Conservation (phyloP, 1,140 invertebrate genomes). For the Eriocheir sinensis region DNA sequence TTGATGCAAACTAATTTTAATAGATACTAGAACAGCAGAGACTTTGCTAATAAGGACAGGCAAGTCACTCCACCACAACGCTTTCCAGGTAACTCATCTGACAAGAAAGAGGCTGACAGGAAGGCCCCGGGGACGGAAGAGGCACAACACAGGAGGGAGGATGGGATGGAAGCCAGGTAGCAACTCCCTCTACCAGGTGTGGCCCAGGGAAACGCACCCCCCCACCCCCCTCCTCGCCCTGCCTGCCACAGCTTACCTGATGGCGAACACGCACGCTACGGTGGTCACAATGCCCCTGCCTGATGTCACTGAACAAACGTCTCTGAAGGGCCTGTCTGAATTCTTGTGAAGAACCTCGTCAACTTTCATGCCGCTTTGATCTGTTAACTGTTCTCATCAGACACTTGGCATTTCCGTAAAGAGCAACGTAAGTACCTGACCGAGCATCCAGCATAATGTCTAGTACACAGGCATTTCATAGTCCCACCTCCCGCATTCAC, state of each 20-base stretch:
- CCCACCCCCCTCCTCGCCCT: neutral
- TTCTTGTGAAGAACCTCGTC: neutral
- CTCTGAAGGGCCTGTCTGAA: neutral
- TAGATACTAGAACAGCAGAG: neutral
- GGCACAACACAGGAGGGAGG: neutral
- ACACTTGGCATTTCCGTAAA: neutral
- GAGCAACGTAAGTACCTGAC: neutral
- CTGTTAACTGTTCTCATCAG: neutral
- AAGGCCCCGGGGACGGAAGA: neutral
- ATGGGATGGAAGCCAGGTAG: neutral
- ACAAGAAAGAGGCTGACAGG: neutral
- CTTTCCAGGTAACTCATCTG: neutral
- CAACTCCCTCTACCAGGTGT: conserved; percentile 10
- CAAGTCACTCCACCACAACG: neutral
- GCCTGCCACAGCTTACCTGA: neutral
- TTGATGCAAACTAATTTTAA: neutral
- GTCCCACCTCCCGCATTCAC: too few relatives aligned
- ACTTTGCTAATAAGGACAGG: neutral
- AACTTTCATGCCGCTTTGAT: neutral
- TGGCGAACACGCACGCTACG: neutral
- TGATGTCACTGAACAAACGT: neutral
- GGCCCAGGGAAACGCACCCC: neutral
- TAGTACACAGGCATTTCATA: neutral
- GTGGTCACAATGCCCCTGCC: neutral
- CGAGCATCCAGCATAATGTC: neutral